Conservation (phyloP, 2,113 vertebrate species). For the Xiphophorus hellerii region DNA sequence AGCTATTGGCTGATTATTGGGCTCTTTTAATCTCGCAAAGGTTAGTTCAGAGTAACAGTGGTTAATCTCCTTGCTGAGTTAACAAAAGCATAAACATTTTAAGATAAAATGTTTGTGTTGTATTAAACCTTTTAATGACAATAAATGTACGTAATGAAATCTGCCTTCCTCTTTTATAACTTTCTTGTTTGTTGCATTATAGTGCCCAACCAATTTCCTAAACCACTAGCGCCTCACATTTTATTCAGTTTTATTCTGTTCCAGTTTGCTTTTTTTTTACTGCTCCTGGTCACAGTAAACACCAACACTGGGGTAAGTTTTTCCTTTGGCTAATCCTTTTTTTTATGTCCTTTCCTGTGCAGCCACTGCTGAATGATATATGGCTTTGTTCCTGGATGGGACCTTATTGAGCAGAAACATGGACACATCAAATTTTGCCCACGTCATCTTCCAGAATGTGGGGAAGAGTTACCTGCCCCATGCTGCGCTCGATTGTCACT, state of each 20-base stretch:
- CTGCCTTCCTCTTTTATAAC: not conserved
- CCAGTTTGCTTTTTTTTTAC: not conserved
- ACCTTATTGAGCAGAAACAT: constrained; percentile 79
- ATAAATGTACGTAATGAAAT: not conserved
- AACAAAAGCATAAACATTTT: not conserved
- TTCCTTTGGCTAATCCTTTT: not conserved
- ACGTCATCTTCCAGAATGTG: constrained; percentile 99
- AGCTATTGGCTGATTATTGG: not conserved
- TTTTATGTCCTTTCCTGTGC: constrained; percentile 25
- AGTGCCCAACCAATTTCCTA: not conserved
- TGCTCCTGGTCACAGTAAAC: not conserved
- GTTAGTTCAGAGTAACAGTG: too few relatives aligned
- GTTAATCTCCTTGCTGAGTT: not conserved
- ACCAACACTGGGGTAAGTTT: not conserved
- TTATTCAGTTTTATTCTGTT: not conserved
- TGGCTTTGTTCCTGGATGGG: constrained; percentile 88
- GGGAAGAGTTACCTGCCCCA: constrained; percentile 97
- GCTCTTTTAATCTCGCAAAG: not conserved
- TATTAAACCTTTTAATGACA: not conserved
- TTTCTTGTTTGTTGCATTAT: not conserved
- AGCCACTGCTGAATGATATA: constrained; percentile 75
- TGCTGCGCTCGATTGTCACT: constrained; percentile 93
- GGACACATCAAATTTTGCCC: constrained; percentile 97
- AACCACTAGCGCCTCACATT: not conserved
- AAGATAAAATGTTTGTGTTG: not conserved